These are phyloP conservation scores for Mobula hypostoma DNA, from an alignment of 2,113 vertebrate species.

Conservation along the genomic window DNA sequence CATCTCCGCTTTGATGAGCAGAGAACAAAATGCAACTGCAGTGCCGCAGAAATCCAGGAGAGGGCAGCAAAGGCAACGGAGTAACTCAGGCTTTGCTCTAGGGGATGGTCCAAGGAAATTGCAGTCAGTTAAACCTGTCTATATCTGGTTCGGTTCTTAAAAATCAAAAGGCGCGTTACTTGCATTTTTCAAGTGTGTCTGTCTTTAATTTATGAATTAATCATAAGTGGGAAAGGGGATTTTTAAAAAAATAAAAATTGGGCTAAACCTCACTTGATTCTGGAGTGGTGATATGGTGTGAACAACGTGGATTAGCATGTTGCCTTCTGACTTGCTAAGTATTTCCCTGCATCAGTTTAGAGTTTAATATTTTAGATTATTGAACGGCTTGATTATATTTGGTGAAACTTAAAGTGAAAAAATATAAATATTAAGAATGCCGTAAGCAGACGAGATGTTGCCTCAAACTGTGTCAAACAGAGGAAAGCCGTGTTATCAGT, in stretches of 20 bases:
- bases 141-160: neutral
- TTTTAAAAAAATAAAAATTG: neutral
- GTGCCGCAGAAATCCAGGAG: neutral
- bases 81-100: neutral
- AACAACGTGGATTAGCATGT: neutral
- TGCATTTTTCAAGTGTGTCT: neutral
- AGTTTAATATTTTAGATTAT: neutral
- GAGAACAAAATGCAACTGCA: neutral
- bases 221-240: neutral
- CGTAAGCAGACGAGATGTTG: neutral
- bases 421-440: no score
- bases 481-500: neutral
- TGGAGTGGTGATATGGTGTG: neutral
- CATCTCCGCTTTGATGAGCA: neutral
- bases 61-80: neutral
- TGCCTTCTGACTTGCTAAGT: no score
- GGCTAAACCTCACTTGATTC: neutral
- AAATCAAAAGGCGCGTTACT: neutral
- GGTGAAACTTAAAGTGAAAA: no score
- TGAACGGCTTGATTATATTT: neutral
- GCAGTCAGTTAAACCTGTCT: neutral
- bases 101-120: neutral
- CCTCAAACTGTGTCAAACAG: no score
- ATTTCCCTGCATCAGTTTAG: no score
- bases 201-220: neutral